Evolutionary conservation across 2,888 invertebrate species (phyloP).

Genomic region (Lithophane ornitopus): DNA sequence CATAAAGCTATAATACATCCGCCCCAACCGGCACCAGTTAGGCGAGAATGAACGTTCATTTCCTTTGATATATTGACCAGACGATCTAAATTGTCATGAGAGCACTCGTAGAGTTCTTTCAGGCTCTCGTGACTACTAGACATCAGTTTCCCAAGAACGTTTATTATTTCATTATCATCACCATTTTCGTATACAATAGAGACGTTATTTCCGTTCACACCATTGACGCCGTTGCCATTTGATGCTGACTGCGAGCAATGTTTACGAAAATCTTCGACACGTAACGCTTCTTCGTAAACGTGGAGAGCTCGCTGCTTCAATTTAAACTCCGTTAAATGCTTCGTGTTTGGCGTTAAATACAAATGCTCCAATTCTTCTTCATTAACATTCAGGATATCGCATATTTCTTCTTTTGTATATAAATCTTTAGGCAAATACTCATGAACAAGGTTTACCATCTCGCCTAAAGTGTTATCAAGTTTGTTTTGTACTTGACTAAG

Average conservation of each 20-base stretch:
- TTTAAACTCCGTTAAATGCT: constrained; percentile 93
- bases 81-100: constrained; percentile 96
- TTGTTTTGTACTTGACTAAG: constrained; percentile 94
- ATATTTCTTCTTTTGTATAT: constrained; percentile 93
- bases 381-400: constrained; percentile 90
- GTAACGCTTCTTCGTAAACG: constrained; percentile 96
- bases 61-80: constrained; percentile 94
- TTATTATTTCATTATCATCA: constrained; percentile 82
- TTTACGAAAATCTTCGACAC: constrained; percentile 94
- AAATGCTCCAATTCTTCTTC: constrained; percentile 91
- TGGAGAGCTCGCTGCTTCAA: constrained; percentile 96
- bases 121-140: constrained; percentile 96
- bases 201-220: constrained; percentile 70
- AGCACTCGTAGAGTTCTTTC: constrained; percentile 97
- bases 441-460: constrained; percentile 93
- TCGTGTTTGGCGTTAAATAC: constrained; percentile 89
- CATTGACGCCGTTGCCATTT: constrained; percentile 71
- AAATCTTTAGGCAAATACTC: constrained; percentile 91
- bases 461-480: constrained; percentile 91
- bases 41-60: constrained; percentile 94
- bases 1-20: constrained; percentile 98
- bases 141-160: constrained; percentile 95
- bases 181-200: constrained; percentile 60
- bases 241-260: constrained; percentile 87
- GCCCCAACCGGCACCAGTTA: constrained; percentile 99